phyloP scores from a whole-genome alignment of 2,113 vertebrate species.

The Mystacornis crossleyi region DNA sequence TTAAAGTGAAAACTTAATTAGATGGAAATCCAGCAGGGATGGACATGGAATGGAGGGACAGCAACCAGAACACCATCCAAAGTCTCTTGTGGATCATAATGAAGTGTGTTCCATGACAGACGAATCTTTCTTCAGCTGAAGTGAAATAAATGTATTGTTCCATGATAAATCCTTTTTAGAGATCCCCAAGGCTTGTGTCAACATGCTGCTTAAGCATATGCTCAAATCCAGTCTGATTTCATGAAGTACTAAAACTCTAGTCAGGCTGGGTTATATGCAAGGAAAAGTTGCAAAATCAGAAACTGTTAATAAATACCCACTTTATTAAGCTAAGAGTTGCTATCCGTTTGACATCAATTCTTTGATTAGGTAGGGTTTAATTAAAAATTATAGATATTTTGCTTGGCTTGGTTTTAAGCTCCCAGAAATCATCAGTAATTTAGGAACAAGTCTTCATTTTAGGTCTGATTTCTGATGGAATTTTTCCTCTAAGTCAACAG shows the following conservation, averaged over 20 bases:
- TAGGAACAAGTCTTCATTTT: not conserved
- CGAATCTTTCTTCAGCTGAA: not conserved
- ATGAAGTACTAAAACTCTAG: not conserved
- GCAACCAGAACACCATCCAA: not conserved
- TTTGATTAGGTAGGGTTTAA: not conserved
- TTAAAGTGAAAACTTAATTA: not conserved
- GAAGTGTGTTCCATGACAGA: not conserved
- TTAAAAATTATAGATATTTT: not conserved
- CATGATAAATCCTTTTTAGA: constrained; percentile 19
- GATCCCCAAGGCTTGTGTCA: not conserved
- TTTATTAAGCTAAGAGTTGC: not conserved
- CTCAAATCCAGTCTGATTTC: not conserved
- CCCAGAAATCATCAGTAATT: not conserved
- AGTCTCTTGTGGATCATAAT: not conserved
- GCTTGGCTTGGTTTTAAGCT: not conserved
- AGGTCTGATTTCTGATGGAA: not conserved
- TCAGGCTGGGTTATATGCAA: not conserved
- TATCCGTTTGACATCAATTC: not conserved
- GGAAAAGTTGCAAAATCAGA: not conserved
- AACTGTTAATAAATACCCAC: not conserved
- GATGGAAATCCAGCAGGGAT: not conserved
- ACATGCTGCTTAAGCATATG: not conserved
- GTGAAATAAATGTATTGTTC: not conserved
- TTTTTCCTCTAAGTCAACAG: not conserved
- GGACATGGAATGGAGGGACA: not conserved